Base-by-base conservation (phyloP, 1,140 invertebrate species). In the Coelopa frigida region DNA sequence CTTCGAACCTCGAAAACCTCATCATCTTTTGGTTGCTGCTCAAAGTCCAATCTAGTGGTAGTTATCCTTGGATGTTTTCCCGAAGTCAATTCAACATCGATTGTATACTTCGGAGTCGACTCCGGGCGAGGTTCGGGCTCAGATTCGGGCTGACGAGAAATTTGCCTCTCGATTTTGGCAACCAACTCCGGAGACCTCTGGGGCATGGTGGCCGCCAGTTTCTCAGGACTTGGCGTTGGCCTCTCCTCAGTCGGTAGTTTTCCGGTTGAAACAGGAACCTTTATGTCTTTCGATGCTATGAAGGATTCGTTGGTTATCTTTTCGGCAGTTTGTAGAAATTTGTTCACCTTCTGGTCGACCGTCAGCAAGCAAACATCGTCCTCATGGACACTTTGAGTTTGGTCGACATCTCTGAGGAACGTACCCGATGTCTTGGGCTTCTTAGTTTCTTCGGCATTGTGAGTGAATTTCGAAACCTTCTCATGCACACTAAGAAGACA, bases 311-410 rank as follows among this genome's bases (percentile, higher is more conserved):
- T 60, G 38, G 72, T 76, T 0, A 75, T 61, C 37, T 76, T 74
- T 62, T 82, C 78, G 35, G 80, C 77, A 23, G 76, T 78, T 53
- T 73, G 75, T 31, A 80, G 68, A 50, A 82, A 82, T 33, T 79
- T 74, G 55, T 74, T 75, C 12, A 81, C 80, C 68, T 82, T 82
- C 46, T 81, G 75, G 48, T 79, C 78, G 4, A 82, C 80, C 50
- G 77, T 81, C 27, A 81, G 59, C 40, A 80, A 66, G 21, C 78
- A 81, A 44, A 80, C 79, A 55, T 81, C 78, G 59, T 78, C 73
- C 48, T 72, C 70, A 22, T 78, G 71, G 33, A 72, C 71, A 31
- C 73, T 74, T 32, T 63, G 53, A 21, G 56, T 46, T 26, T 53
- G 43, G 17, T 63, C 62, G 14, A 66, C 54, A 23, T 63, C 53